Percentiles rank a stretch among this genome's conserved stretches.
Conservation (phyloP, 2,888 invertebrate genomes). For the Drosophila kuntzei region DNA sequence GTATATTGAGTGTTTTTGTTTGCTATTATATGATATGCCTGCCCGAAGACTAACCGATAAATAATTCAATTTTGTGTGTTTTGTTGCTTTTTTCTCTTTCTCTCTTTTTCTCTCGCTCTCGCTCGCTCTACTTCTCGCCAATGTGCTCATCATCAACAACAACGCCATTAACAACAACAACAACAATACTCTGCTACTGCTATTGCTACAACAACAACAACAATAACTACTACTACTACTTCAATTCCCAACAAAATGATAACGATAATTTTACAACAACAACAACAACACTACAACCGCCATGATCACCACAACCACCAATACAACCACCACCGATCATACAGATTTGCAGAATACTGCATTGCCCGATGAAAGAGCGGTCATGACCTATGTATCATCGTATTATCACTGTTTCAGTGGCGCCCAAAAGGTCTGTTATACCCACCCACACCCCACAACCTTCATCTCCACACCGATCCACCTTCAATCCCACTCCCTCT, state of each 20-base stretch:
- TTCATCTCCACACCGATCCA: not conserved
- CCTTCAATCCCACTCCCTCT: not conserved
- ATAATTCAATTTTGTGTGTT: conserved; percentile 70
- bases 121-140: conserved; percentile 44
- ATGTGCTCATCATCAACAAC: conserved; percentile 55
- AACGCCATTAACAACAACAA: conserved; percentile 54
- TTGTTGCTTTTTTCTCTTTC: conserved; percentile 64
- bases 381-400: conserved; percentile 99
- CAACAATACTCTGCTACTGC: conserved; percentile 52
- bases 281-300: conserved; percentile 17
- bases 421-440: conserved; percentile 97
- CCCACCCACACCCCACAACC: conserved; percentile 7
- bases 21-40: conserved; percentile 40
- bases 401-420: conserved; percentile 99
- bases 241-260: conserved; percentile 39
- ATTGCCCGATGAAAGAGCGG: conserved; percentile 99
- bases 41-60: conserved; percentile 61
- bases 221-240: conserved; percentile 35
- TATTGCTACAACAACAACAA: conserved; percentile 51
- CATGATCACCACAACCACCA: conserved; percentile 39
- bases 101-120: conserved; percentile 44
- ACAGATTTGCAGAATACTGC: conserved; percentile 92
- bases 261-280: conserved; percentile 38
- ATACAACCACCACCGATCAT: conserved; percentile 55
- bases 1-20: conserved; percentile 31